Evolutionary conservation across 2,888 invertebrate genomes (phyloP).

Genomic region (Meteorus colon): DNA sequence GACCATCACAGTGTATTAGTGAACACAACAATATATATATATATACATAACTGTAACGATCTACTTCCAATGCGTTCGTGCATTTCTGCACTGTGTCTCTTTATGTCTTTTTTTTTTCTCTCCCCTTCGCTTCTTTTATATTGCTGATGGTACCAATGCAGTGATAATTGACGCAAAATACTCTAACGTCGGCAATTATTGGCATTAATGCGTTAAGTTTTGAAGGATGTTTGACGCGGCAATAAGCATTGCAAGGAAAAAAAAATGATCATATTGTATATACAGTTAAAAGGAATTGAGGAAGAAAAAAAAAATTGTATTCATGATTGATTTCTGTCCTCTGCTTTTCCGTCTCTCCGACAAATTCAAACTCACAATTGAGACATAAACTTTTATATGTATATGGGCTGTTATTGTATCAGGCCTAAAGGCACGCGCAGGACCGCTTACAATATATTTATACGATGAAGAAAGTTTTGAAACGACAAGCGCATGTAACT

Average conservation of each 20-base stretch:
- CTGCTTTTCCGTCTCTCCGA: no score
- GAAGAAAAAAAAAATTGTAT: slow-evolving; percentile 7
- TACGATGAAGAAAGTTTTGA: slow-evolving; percentile 66
- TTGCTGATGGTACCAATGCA: slow-evolving; percentile 54
- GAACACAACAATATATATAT: not conserved
- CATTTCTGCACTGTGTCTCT: slow-evolving; percentile 1
- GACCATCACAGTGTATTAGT: slow-evolving; percentile 38
- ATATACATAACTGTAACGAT: not conserved
- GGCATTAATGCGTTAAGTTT: slow-evolving; percentile 59
- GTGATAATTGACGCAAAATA: slow-evolving; percentile 59
- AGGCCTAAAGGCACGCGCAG: no score
- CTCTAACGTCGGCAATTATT: slow-evolving; percentile 64
- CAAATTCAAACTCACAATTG: slow-evolving; percentile 34
- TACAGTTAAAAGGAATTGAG: not conserved
- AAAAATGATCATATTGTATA: not conserved
- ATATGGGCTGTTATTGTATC: slow-evolving; percentile 33
- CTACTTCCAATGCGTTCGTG: slow-evolving; percentile 16
- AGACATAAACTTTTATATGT: slow-evolving; percentile 45
- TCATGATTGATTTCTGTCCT: not conserved
- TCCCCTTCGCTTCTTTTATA: slow-evolving; percentile 9
- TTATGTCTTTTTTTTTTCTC: not conserved
- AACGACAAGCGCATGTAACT: slow-evolving; percentile 26
- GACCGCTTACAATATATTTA: slow-evolving; percentile 58
- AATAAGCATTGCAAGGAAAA: slow-evolving; percentile 55
- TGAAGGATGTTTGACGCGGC: slow-evolving; percentile 53